Evolutionary conservation across 2,888 invertebrate species (phyloP), one percentile per base, ranked within the genome.

Genomic region (Magallana nippona): DNA sequence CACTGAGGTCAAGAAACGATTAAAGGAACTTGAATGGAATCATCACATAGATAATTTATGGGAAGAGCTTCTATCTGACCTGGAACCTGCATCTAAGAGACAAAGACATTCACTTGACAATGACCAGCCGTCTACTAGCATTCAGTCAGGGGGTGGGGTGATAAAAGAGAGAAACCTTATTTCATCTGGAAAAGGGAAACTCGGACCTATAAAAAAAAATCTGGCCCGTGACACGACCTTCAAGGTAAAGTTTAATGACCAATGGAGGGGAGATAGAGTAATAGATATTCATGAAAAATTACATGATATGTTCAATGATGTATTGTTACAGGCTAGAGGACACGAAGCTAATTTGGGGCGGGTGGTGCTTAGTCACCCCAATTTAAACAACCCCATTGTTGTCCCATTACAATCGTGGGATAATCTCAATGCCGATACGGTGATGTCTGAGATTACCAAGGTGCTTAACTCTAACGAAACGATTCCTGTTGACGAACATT

Each of bases 321-420:
- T 79, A 22, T 79, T 87, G 82, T 81, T 83, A n/a, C 63, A 77
- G 17, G 85, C 85, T 10, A 82, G 82, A 79, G 85, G 82, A 44
- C 22, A 85, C 60, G 79, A 79, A 44, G 85, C 82, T 56, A 83
- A 85, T 83, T 83, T 85, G 62, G 85, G 85, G 8, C 71, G 83
- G 32, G 85, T 85, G 17, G 81, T 85, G 2, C 71, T 85, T 10
- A 77, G 85, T 77, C 79, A 85, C 62, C 82, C 83, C 1, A 79
- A 81, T 57, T 56, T 87, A 19, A 84, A 87, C 55, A 83, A 87
- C 55, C 86, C 86, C 3, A 84, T 88, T 19, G 83, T 88, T 19
- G 86, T 88, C 22, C 86, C 86, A 17, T 71, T 86, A 17, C 84
- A 83, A 44, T 81, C 84, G 22, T 85, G 82, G 86, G 84, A 84